These are phyloP conservation scores for Gambusia affinis DNA, from an alignment of 2,113 vertebrate genomes.

Conservation along the genomic window DNA sequence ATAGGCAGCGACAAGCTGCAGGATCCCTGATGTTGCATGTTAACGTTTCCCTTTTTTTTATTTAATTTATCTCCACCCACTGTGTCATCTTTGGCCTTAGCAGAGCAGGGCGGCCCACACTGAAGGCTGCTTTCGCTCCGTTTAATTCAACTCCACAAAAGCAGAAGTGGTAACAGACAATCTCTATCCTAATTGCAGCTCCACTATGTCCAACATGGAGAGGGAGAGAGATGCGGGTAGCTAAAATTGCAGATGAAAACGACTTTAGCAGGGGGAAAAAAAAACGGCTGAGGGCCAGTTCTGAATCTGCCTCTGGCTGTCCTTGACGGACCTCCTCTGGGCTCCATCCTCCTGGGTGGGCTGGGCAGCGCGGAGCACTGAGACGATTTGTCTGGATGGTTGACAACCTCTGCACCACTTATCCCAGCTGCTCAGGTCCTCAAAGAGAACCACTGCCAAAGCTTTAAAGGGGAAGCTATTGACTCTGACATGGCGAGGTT, in stretches of 20 bases:
- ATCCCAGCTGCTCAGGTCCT: conserved; percentile 49
- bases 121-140: conserved; percentile 28
- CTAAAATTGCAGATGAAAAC: conserved; percentile 35
- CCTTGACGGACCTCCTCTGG: conserved; percentile 63
- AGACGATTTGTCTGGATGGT: conserved; percentile 66
- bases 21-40: conserved; percentile 58
- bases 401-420: conserved; percentile 61
- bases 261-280: conserved; percentile 18
- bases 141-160: conserved; percentile 47
- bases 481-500: conserved; percentile 51
- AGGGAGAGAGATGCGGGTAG: conserved; percentile 9
- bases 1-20: conserved; percentile 58
- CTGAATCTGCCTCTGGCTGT: conserved; percentile 64
- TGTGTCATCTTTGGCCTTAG: conserved; percentile 21
- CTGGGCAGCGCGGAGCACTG: conserved; percentile 36
- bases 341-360: conserved; percentile 63
- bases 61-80: background rate
- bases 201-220: conserved; percentile 24
- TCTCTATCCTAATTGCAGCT: conserved; percentile 50
- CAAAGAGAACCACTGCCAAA: conserved; percentile 52
- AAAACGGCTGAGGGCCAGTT: conserved; percentile 52
- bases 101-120: background rate
- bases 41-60: conserved; percentile 27
- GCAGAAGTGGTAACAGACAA: conserved; percentile 44
- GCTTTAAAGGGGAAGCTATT: conserved; percentile 41